Percentiles rank a stretch among this genome's conserved stretches.
Conservation (phyloP, 2,888 invertebrate genomes). For the Epinotia brunnichana region DNA sequence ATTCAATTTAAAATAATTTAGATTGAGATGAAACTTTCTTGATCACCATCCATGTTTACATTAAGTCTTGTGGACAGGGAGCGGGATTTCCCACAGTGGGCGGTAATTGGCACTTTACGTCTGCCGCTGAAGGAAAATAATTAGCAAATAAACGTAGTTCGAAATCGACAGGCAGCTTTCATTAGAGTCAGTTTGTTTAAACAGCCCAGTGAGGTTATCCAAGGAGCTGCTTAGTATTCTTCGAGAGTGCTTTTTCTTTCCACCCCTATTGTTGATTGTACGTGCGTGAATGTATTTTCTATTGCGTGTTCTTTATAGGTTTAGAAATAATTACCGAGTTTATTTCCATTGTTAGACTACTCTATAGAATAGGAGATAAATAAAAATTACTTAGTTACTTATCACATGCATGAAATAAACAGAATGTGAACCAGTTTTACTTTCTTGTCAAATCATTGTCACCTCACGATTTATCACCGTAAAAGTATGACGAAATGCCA, state of each 20-base stretch:
- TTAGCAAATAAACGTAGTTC: slow-evolving; percentile 18
- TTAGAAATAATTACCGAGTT: slow-evolving; percentile 6
- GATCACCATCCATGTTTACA: too few relatives aligned
- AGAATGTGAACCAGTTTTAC: too few relatives aligned
- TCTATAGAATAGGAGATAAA: too few relatives aligned
- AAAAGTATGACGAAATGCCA: too few relatives aligned
- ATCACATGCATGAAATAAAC: too few relatives aligned
- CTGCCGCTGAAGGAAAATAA: background rate
- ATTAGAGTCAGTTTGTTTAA: slow-evolving; percentile 28
- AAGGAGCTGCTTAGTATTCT: slow-evolving; percentile 30
- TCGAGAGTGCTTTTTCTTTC: slow-evolving; percentile 15
- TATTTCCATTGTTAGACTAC: background rate
- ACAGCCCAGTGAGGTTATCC: slow-evolving; percentile 11
- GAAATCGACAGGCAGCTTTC: slow-evolving; percentile 11
- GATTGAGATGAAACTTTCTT: too few relatives aligned
- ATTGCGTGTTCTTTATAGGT: slow-evolving; percentile 24
- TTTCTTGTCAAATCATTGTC: too few relatives aligned
- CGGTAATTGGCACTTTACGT: background rate
- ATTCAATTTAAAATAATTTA: too few relatives aligned
- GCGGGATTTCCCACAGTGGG: too few relatives aligned
- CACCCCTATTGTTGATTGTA: slow-evolving; percentile 25
- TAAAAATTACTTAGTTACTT: too few relatives aligned
- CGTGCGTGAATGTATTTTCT: slow-evolving; percentile 36
- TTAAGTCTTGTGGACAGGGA: too few relatives aligned
- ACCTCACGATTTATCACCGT: too few relatives aligned